phyloP scores from a whole-genome alignment of 2,888 invertebrate species.

The Atrina japonica region DNA sequence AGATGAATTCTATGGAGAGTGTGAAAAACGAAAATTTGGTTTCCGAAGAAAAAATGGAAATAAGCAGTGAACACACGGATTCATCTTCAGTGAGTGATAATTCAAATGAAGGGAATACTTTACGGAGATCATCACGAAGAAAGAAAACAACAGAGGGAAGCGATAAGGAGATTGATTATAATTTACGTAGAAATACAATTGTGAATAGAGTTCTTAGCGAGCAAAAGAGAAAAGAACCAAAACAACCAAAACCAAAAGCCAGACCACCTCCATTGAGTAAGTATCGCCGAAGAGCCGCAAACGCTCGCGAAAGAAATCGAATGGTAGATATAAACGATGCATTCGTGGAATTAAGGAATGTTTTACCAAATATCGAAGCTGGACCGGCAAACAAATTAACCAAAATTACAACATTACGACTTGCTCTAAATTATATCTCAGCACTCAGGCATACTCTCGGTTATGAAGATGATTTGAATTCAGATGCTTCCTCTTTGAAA shows the following conservation, averaged over 20 bases:
- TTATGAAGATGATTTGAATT: slow-evolving; percentile 49
- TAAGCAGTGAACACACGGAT: no score
- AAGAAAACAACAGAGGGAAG: slow-evolving; percentile 13
- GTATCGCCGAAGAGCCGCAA: slow-evolving; percentile 93
- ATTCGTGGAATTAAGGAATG: slow-evolving; percentile 90
- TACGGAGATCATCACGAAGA: slow-evolving; percentile 21
- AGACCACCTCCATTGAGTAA: slow-evolving; percentile 88
- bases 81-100: no score
- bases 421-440: slow-evolving; percentile 93
- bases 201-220: slow-evolving; percentile 83
- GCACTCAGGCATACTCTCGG: slow-evolving; percentile 82
- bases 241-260: slow-evolving; percentile 81
- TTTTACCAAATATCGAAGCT: slow-evolving; percentile 85
- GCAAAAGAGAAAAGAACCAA: slow-evolving; percentile 75
- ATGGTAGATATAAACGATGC: slow-evolving; percentile 95
- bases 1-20: neutral
- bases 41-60: neutral
- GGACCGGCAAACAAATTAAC: slow-evolving; percentile 83
- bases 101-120: neutral
- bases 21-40: neutral
- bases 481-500: slow-evolving; percentile 49
- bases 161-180: slow-evolving; percentile 83
- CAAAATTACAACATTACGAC: slow-evolving; percentile 92
- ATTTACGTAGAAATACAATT: slow-evolving; percentile 86
- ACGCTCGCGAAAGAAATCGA: slow-evolving; percentile 91